phyloP scores from a whole-genome alignment of 2,113 vertebrate genomes.

The Ophthalmolycus amberensis region DNA sequence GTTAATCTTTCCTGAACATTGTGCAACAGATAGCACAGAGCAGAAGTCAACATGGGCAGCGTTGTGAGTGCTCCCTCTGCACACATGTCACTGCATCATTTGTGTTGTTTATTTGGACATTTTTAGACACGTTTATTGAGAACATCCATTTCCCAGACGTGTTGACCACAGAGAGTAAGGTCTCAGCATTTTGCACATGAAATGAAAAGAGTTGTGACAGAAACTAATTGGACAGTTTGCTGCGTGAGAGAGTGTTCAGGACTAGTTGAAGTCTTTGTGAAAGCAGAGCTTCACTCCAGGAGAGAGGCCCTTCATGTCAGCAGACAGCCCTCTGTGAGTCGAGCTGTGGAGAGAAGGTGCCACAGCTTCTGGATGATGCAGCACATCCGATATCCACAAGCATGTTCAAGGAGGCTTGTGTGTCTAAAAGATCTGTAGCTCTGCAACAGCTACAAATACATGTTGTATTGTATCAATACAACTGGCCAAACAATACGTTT shows the following conservation, averaged over 20 bases:
- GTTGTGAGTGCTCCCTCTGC: background rate
- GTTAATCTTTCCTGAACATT: constrained; percentile 60
- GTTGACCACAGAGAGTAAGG: background rate
- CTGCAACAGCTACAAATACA: background rate
- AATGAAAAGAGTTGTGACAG: background rate
- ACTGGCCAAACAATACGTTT: too few species aligned
- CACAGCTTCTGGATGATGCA: background rate
- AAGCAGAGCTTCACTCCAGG: background rate
- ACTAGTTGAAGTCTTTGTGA: background rate
- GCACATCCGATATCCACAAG: background rate
- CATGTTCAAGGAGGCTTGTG: background rate
- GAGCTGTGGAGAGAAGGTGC: constrained; percentile 6
- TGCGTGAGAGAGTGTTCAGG: background rate
- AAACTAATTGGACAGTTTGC: background rate
- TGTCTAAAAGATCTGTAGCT: background rate
- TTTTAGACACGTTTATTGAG: background rate
- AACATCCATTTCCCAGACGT: background rate
- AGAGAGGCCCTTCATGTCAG: background rate
- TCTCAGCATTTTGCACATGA: background rate
- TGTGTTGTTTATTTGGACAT: background rate
- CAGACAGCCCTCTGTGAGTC: constrained; percentile 2
- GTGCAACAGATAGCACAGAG: constrained; percentile 39
- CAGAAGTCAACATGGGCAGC: constrained; percentile 13
- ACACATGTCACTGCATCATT: background rate
- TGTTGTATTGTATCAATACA: too few species aligned